Evolutionary conservation across 2,797 vertebrate species (phyloP), one percentile per base, ranked within the genome.

Genomic region (Sparidentex hasta): DNA sequence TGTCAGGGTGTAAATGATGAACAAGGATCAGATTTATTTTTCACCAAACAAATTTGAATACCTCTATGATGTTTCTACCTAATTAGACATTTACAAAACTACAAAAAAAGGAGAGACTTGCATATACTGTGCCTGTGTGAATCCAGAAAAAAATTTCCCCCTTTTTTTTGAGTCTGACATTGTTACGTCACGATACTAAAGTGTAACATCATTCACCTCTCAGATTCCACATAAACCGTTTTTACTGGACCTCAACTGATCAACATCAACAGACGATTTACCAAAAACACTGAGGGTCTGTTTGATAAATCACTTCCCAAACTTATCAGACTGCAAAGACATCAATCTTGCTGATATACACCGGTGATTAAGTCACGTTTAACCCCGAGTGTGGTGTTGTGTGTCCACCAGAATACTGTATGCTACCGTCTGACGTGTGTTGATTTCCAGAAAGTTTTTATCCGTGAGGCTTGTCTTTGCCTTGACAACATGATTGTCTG

Each of bases 401-500:
- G 23, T 76, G 76, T 89, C 71, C 64, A 72, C 47, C 68, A 58
- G 71, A 74, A 69, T 50, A 65, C 73, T 82, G 84, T 87, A 61
- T 43, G 65, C 73, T 80, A 29, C 65, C 52, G 81, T 84, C 66
- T 50, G 29, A 72, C 88, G 76, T 85, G 80, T 70, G 76, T 83
- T 63, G 48, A 66, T 71, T 82, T 84, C 48, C 55, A 23, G 62
- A 41, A 41, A n/a, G 12, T 80, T 87, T 87, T 76, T 69, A 41
- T 86, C 74, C 51, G 20, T 50, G 70, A 77, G 76, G 67, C 64
- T 70, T 11, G 84, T 87, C 71, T 78, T 61, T 65, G 70, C 74
- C 82, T 78, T 76, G 73, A 84, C 79, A 64, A 81, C 66, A 78
- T 77, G 82, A 87, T 87, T 81, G 86, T 92, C 81, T 81, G 78